Evolutionary conservation across 2,888 invertebrate genomes (phyloP).

Genomic region (Homarus gammarus): DNA sequence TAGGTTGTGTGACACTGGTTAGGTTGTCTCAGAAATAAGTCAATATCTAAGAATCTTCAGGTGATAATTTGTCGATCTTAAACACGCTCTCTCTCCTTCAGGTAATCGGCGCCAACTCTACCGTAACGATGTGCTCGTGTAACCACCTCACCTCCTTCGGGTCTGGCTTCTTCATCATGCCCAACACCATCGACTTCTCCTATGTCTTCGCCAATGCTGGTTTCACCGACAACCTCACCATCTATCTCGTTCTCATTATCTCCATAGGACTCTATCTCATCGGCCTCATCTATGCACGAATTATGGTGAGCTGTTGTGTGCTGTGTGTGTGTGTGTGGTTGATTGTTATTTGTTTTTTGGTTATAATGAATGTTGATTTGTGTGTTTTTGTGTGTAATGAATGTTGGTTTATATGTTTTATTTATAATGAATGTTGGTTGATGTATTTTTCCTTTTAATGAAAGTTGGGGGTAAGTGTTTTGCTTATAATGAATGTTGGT

Average conservation of each 20-base stretch:
- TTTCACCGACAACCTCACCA: constrained; percentile 80
- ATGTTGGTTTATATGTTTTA: too few species aligned
- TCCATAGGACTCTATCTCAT: constrained; percentile 79
- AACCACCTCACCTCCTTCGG: constrained; percentile 80
- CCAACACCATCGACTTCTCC: constrained; percentile 81
- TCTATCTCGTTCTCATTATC: constrained; percentile 80
- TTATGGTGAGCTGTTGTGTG: constrained; percentile 56
- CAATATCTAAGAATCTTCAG: too few species aligned
- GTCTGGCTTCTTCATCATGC: constrained; percentile 80
- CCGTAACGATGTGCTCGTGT: constrained; percentile 76
- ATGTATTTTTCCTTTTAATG: neutral
- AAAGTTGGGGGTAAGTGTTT: too few species aligned
- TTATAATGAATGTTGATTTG: neutral
- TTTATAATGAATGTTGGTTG: too few species aligned
- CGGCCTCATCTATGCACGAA: constrained; percentile 79
- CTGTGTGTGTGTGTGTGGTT: too few species aligned
- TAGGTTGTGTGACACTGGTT: too few species aligned
- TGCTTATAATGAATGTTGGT: neutral
- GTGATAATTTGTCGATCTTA: too few species aligned
- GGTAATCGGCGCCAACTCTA: constrained; percentile 76
- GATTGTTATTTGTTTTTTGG: neutral
- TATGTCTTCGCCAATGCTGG: constrained; percentile 80
- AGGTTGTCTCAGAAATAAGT: neutral
- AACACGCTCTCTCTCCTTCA: neutral
- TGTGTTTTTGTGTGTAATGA: too few species aligned